These are phyloP conservation scores for Amblyopsis hoosieri DNA, from an alignment of 2,797 vertebrate species.

Conservation along the genomic window DNA sequence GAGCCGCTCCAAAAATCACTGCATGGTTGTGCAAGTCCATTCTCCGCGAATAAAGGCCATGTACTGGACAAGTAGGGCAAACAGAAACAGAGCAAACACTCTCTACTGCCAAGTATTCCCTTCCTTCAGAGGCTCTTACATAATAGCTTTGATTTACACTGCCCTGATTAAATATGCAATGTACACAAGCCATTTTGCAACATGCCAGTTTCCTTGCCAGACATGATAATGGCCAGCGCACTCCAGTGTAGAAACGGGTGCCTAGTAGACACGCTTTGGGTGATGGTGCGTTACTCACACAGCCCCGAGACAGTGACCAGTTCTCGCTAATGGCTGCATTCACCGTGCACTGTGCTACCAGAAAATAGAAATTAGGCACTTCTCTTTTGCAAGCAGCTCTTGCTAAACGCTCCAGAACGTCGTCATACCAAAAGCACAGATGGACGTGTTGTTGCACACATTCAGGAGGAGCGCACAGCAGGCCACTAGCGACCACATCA, in stretches of 20 bases:
- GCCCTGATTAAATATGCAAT: conserved; percentile 44
- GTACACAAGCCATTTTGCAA: conserved; percentile 13
- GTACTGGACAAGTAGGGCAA: conserved; percentile 60
- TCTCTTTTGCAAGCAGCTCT: neutral
- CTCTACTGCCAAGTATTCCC: conserved; percentile 44
- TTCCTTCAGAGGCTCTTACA: conserved; percentile 63
- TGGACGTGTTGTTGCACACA: neutral
- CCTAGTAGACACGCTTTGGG: neutral
- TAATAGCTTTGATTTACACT: conserved; percentile 51
- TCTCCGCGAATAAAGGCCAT: conserved; percentile 52
- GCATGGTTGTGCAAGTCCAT: conserved; percentile 52
- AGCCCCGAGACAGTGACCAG: neutral
- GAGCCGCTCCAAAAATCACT: conserved; percentile 44
- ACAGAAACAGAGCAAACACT: conserved; percentile 56
- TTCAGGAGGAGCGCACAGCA: neutral
- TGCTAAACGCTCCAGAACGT: conserved; percentile 1
- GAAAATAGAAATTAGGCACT: neutral
- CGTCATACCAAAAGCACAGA: conserved; percentile 5
- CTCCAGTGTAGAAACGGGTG: neutral
- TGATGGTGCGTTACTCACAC: neutral
- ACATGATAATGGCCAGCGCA: conserved; percentile 17
- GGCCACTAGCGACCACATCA: too few species aligned
- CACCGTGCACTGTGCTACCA: neutral
- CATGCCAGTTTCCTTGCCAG: conserved; percentile 21
- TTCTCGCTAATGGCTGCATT: neutral